These are phyloP conservation scores for Diabrotica undecimpunctata DNA, from an alignment of 1,140 invertebrate genomes.

Conservation along the genomic window DNA sequence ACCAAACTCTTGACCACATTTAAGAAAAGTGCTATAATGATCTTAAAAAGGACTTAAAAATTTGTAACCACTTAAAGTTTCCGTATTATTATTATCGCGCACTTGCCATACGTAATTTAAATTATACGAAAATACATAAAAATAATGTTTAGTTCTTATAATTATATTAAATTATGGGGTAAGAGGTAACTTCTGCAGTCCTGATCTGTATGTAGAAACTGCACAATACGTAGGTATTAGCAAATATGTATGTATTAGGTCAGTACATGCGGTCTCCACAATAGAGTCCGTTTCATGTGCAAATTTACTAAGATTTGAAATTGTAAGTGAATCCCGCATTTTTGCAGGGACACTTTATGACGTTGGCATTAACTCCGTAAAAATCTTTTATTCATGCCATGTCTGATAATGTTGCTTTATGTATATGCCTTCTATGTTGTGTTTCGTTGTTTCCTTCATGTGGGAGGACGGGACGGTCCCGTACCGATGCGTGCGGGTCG, in stretches of 20 bases:
- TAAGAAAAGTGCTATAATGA: too few relatives aligned
- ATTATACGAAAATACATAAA: too few relatives aligned
- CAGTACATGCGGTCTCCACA: neutral
- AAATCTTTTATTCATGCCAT: constrained; percentile 1
- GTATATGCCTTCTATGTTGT: neutral
- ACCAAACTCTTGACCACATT: too few relatives aligned
- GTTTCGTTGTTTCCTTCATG: neutral
- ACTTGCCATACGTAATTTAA: too few relatives aligned
- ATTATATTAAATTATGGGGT: too few relatives aligned
- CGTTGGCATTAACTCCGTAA: neutral
- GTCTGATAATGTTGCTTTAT: constrained; percentile 1
- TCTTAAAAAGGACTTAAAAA: too few relatives aligned
- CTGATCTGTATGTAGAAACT: too few relatives aligned
- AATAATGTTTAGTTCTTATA: too few relatives aligned
- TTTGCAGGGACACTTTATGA: neutral
- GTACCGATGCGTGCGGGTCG: neutral
- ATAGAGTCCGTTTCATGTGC: neutral
- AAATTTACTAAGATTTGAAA: constrained; percentile 1
- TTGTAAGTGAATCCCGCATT: neutral
- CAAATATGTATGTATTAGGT: neutral
- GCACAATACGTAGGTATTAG: too few relatives aligned
- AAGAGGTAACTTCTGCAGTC: too few relatives aligned
- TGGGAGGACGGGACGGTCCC: neutral
- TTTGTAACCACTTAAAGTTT: too few relatives aligned
- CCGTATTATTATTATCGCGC: too few relatives aligned